A percentile compares a stretch with the other conserved stretches of the same genome.
Evolutionary conservation across 2,113 vertebrate species (phyloP).

Genomic region (Clarias magur): DNA sequence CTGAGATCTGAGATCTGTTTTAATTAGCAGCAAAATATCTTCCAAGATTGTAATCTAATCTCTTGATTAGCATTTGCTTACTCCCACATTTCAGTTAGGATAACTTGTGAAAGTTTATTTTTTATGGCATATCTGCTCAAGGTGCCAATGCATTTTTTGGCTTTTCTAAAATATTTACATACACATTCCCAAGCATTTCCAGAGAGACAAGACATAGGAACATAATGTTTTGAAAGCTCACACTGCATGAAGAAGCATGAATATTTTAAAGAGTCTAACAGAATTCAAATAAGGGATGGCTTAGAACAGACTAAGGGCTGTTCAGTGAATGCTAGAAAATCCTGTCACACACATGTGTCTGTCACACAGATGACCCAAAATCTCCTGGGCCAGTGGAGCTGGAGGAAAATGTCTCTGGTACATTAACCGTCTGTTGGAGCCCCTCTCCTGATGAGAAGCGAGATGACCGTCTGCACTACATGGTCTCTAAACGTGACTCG

Average conservation of each 20-base stretch:
- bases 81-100: not conserved
- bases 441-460: conserved; percentile 80
- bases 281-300: not conserved
- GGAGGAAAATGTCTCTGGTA: conserved; percentile 77
- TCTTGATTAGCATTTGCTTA: not conserved
- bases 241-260: not conserved
- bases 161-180: not conserved
- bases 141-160: not conserved
- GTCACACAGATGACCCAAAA: conserved; percentile 75
- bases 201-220: not conserved
- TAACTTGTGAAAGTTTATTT: not conserved
- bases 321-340: not conserved
- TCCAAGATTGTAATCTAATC: not conserved
- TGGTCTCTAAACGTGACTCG: conserved; percentile 76
- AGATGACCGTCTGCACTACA: conserved; percentile 76
- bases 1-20: too few species aligned
- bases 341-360: not conserved
- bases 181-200: not conserved
- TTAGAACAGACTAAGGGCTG: not conserved
- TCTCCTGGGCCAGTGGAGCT: conserved; percentile 78
- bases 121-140: not conserved
- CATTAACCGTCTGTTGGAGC: conserved; percentile 81
- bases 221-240: not conserved
- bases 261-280: not conserved
- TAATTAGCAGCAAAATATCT: not conserved